Percentiles rank a stretch among this genome's conserved stretches.
Conservation (phyloP, 35 echinoderm and acorn worm genomes). For the Holothuria glaberrima region DNA sequence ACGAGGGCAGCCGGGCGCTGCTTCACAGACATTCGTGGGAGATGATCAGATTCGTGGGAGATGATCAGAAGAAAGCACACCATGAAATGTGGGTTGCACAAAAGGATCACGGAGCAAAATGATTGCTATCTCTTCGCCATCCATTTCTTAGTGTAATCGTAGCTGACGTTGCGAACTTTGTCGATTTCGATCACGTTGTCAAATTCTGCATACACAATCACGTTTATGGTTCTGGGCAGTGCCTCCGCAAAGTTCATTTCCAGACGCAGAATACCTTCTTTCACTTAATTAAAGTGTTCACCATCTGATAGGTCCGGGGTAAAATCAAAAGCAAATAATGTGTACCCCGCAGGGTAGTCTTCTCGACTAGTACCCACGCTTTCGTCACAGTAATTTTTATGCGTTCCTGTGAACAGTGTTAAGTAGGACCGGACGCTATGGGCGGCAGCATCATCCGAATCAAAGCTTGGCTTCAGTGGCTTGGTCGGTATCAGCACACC, state of each 20-base stretch:
- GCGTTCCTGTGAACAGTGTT: too few species aligned
- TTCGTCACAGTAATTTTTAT: too few species aligned
- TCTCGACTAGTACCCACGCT: too few species aligned
- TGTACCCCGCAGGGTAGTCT: too few species aligned
- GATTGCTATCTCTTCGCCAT: background rate
- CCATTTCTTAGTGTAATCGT: background rate
- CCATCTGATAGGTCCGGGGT: background rate
- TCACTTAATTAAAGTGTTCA: background rate
- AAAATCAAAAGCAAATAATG: too few species aligned
- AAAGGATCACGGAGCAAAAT: background rate
- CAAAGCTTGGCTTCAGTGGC: too few species aligned
- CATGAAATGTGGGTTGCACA: background rate
- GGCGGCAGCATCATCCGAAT: too few species aligned
- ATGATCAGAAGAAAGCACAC: background rate
- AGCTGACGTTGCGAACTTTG: background rate
- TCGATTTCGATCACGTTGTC: conserved; percentile 14
- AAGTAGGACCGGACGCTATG: too few species aligned
- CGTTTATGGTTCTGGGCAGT: background rate
- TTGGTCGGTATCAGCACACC: too few species aligned
- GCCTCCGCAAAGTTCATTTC: background rate
- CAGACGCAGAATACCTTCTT: background rate
- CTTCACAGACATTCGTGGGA: background rate
- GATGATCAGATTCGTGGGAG: background rate
- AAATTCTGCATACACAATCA: conserved; percentile 3
- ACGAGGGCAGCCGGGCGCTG: background rate